phyloP scores from a whole-genome alignment of 2,113 vertebrate genomes.

The Hippocampus guttulatus region DNA sequence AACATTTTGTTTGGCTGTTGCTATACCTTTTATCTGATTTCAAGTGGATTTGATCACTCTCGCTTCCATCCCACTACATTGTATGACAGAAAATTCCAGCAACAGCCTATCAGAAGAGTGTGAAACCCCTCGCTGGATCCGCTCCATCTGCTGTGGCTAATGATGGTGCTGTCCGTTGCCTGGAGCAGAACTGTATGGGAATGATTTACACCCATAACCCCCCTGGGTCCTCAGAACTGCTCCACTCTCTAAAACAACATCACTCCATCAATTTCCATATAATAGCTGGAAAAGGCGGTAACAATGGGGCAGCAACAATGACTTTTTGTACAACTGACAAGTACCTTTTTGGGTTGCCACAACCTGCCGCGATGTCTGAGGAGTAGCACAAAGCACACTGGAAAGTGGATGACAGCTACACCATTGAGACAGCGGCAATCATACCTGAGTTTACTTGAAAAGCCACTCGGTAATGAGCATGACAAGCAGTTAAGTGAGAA shows the following conservation, averaged over 20 bases:
- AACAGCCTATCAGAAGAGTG: slow-evolving; percentile 43
- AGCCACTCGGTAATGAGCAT: slow-evolving; percentile 18
- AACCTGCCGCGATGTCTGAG: slow-evolving; percentile 54
- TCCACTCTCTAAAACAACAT: slow-evolving; percentile 48
- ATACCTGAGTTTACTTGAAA: slow-evolving; percentile 39
- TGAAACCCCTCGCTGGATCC: slow-evolving; percentile 44
- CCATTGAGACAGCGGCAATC: slow-evolving; percentile 63
- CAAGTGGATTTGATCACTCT: slow-evolving; percentile 69
- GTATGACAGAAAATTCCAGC: slow-evolving; percentile 60
- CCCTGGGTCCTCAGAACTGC: slow-evolving; percentile 48
- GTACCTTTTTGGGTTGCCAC: slow-evolving; percentile 70
- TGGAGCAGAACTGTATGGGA: slow-evolving; percentile 62
- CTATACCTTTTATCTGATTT: slow-evolving; percentile 64
- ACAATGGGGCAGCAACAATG: slow-evolving; percentile 66
- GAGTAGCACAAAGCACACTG: slow-evolving; percentile 44
- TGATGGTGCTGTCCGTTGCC: slow-evolving; percentile 65
- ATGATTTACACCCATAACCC: slow-evolving; percentile 69
- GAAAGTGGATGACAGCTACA: slow-evolving; percentile 63
- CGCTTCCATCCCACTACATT: slow-evolving; percentile 34
- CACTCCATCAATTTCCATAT: slow-evolving; percentile 67
- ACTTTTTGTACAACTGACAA: slow-evolving; percentile 69
- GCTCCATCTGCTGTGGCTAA: slow-evolving; percentile 65
- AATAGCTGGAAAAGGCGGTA: slow-evolving; percentile 63
- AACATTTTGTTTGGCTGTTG: slow-evolving; percentile 16
- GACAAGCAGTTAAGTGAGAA: slow-evolving; percentile 39